Evolutionary conservation across 2,113 vertebrate genomes (phyloP).

Genomic region (Muscicapa adusta): DNA sequence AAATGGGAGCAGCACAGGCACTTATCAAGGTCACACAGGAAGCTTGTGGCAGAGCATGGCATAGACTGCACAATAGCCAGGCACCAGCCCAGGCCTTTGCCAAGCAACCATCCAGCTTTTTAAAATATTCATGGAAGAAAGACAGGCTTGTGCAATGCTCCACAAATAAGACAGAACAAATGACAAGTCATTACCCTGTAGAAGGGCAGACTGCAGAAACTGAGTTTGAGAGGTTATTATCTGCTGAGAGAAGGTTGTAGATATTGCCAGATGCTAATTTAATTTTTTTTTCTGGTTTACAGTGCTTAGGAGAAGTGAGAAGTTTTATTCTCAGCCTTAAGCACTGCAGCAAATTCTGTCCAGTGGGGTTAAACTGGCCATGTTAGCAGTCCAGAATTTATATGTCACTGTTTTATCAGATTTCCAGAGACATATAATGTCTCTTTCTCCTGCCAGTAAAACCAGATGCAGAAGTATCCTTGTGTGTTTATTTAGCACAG

Average conservation of each 20-base stretch:
- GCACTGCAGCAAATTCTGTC: not conserved
- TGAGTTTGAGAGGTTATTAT: not conserved
- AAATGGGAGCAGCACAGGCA: not conserved
- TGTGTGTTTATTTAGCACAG: slow-evolving; percentile 46
- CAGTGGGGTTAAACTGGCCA: not conserved
- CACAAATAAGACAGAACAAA: not conserved
- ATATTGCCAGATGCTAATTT: slow-evolving; percentile 2
- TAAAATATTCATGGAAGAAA: not conserved
- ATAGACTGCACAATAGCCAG: not conserved
- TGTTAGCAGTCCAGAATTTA: slow-evolving; percentile 5
- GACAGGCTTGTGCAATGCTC: not conserved
- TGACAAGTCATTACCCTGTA: not conserved
- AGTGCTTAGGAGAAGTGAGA: not conserved
- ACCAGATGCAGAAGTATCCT: slow-evolving; percentile 54
- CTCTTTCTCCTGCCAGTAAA: slow-evolving; percentile 58
- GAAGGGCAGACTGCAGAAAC: not conserved
- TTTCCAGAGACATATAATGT: slow-evolving; percentile 56
- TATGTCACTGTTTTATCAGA: slow-evolving; percentile 57
- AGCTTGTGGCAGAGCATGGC: not conserved
- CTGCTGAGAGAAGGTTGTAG: not conserved
- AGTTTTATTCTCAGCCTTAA: not conserved
- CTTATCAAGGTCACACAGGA: not conserved
- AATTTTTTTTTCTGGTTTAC: not conserved
- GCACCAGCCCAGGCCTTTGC: not conserved
- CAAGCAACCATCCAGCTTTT: not conserved